Conservation (phyloP, 1,140 invertebrate genomes). For the Globodera rostochiensis region DNA sequence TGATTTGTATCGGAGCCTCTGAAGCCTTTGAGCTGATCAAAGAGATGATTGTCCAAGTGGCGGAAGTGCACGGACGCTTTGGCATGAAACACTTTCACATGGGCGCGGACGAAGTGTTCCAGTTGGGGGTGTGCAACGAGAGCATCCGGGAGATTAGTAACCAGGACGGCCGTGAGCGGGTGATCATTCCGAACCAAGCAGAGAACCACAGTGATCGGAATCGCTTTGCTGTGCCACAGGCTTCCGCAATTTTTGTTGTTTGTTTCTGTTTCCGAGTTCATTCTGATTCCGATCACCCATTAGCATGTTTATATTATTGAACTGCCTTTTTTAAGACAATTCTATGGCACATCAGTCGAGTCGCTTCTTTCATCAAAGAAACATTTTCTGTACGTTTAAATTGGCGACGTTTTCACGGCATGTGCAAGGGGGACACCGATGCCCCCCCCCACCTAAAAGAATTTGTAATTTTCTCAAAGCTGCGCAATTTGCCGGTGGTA, state of each 20-base stretch:
- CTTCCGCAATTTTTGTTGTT: background rate
- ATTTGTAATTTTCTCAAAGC: too few relatives aligned
- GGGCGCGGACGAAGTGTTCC: slow-evolving; percentile 69
- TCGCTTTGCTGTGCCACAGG: too few relatives aligned
- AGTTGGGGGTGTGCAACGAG: slow-evolving; percentile 61
- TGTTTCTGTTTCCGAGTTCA: background rate
- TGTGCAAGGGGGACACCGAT: background rate
- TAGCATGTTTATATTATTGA: too few relatives aligned
- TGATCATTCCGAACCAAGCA: slow-evolving; percentile 32
- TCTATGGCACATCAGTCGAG: slow-evolving; percentile 59
- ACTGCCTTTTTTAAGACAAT: slow-evolving; percentile 36
- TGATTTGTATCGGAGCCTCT: slow-evolving; percentile 69
- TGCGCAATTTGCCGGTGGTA: too few relatives aligned
- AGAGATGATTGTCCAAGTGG: slow-evolving; percentile 72
- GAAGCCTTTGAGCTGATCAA: slow-evolving; percentile 68
- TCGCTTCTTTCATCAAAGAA: slow-evolving; percentile 54
- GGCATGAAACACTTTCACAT: slow-evolving; percentile 67
- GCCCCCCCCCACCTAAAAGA: too few relatives aligned
- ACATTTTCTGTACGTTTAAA: slow-evolving; percentile 42
- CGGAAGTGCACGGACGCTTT: slow-evolving; percentile 67
- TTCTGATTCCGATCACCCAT: too few relatives aligned
- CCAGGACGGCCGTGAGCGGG: slow-evolving; percentile 52
- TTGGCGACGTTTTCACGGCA: background rate
- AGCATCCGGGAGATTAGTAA: slow-evolving; percentile 45
- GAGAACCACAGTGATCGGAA: too few relatives aligned